Percentiles rank a stretch among this genome's conserved stretches.
These are phyloP conservation scores for Adelosebastes latens DNA, from an alignment of 2,797 vertebrate species.

Conservation along the genomic window DNA sequence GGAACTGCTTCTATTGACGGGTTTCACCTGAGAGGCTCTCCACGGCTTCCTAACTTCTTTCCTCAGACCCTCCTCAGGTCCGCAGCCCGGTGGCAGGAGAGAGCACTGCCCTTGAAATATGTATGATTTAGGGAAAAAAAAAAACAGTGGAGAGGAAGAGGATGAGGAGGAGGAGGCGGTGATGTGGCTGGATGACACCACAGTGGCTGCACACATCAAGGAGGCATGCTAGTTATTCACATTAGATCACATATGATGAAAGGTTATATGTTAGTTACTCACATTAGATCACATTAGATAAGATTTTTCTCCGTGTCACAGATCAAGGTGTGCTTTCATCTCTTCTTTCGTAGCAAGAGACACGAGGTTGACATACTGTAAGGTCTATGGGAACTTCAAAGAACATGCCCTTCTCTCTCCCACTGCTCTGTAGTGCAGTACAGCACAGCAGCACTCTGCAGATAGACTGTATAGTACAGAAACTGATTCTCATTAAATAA, in stretches of 20 bases:
- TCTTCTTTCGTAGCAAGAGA: conserved; percentile 16
- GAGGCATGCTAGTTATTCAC: conserved; percentile 24
- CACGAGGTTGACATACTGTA: conserved; percentile 7
- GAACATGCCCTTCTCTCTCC: background rate
- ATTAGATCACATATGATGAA: conserved; percentile 26
- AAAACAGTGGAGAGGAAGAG: background rate
- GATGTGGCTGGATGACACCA: conserved; percentile 9
- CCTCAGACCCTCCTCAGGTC: conserved; percentile 20
- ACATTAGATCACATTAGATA: conserved; percentile 20
- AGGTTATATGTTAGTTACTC: conserved; percentile 15
- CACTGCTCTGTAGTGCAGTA: background rate
- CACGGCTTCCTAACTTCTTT: conserved; percentile 10
- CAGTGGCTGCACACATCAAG: conserved; percentile 19
- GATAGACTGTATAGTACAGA: background rate
- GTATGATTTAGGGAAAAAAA: conserved; percentile 22
- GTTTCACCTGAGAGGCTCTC: conserved; percentile 49
- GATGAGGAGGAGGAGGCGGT: background rate
- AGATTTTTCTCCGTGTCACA: conserved; percentile 23
- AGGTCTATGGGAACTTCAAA: conserved; percentile 30
- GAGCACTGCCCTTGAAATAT: conserved; percentile 53
- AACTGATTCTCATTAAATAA: conserved; percentile 4
- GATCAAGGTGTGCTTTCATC: conserved; percentile 41
- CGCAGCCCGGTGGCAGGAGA: conserved; percentile 14
- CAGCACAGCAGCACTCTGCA: conserved; percentile 5
- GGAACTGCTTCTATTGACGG: conserved; percentile 31